Base-by-base conservation (phyloP, 2,888 invertebrate genomes). In the Tetrapedia diversipes region DNA sequence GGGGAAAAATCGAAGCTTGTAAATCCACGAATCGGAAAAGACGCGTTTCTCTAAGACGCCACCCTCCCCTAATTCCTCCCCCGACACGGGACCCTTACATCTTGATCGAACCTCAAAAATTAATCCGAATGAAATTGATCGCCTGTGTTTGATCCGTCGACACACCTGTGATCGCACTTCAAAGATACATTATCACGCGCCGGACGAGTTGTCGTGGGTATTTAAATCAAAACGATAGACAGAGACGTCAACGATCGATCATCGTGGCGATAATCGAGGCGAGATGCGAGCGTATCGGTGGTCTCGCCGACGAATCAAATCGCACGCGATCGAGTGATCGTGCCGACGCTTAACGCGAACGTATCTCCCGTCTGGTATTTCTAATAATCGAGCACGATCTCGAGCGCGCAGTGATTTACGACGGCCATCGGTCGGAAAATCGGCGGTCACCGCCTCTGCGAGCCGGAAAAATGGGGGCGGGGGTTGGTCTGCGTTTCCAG, bases 321-420 rank as follows among this genome's bases (percentile, higher is more conserved):
- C 47, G 32, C 19, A 39, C 14, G 29, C 39, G 27, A 69, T 69
- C 69, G 69, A 53, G 56, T 39, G 49, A 22, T 43, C 65, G 59
- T 65, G 27, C 11, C 74, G 56, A 16, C 11, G 24, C 45, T 67
- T 45, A 39, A 54, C 27, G 16, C 2, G 8, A 29, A 32, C 45
- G 51, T 63, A 68, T 45, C 29, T n/a, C 65, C 64, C 51, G 60
- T 56, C 43, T n/a, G 71, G 67, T 61, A 83, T 85, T 67, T 84
- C 77, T 83, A 84, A 84, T 84, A 84, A 84, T 85, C 74, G 69
- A 16, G 61, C 63, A 49, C 53, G 63, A 53, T 49, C 74, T 45
- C 72, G 60, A 19, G 1, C 8, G 6, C 10, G 79, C 45, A 47
- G 83, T 84, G 84, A 84, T 84, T 84, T 84, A 84, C 81, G 79